Percentiles rank a stretch among this genome's conserved stretches.
Conservation (phyloP, 2,797 vertebrate species). For the Sebastes minor region DNA sequence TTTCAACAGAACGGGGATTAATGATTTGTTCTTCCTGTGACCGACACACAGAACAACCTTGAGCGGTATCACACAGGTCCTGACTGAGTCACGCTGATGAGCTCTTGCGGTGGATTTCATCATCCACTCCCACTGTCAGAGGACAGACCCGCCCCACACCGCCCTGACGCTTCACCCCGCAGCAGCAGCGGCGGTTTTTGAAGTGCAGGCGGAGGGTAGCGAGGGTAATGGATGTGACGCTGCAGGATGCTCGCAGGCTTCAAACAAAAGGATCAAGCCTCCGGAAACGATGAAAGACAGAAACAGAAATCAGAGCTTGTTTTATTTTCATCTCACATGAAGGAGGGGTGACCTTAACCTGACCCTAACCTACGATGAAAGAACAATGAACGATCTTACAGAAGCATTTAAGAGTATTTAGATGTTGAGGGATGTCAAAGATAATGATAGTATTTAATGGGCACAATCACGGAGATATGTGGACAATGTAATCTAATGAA, state of each 20-base stretch:
- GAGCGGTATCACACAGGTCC: conserved; percentile 23
- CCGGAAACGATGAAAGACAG: background rate
- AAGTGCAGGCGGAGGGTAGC: background rate
- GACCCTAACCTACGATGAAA: background rate
- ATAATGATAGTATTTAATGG: background rate
- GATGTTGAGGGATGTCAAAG: background rate
- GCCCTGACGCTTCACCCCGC: background rate
- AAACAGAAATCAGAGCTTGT: background rate
- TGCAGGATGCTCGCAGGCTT: background rate
- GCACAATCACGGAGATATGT: background rate
- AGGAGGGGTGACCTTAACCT: background rate
- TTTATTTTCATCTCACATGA: background rate
- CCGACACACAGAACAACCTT: conserved; percentile 25
- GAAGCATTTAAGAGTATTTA: background rate
- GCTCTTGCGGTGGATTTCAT: conserved; percentile 53
- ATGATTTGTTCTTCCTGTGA: conserved; percentile 2
- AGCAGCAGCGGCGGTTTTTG: background rate
- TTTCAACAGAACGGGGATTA: background rate
- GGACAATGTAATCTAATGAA: background rate
- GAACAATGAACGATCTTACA: background rate
- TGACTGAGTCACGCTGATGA: conserved; percentile 26
- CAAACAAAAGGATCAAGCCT: background rate
- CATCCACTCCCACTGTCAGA: conserved; percentile 20
- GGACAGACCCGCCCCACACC: background rate
- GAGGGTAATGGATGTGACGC: background rate